Conservation (phyloP, 2,113 vertebrate species). For the Bubalus kerabau region DNA sequence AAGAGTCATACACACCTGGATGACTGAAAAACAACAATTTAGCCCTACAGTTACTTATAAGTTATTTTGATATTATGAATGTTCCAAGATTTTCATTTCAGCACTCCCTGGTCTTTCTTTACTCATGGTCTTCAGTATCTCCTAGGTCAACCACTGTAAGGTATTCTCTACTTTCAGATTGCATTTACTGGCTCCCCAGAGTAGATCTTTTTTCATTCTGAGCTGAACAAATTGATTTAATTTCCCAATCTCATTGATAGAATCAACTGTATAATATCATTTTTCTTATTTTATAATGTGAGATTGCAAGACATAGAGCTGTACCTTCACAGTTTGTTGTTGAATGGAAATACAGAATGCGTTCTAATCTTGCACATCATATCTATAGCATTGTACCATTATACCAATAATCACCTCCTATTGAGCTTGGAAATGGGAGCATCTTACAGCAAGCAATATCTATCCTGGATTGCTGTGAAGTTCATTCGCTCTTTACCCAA, state of each 20-base stretch:
- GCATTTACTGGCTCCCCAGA: background rate
- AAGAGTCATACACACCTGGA: background rate
- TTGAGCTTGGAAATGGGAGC: background rate
- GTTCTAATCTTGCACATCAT: background rate
- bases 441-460: background rate
- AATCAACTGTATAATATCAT: background rate
- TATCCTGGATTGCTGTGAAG: background rate
- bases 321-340: background rate
- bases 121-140: background rate
- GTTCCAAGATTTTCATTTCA: background rate
- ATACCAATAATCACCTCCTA: background rate
- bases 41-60: background rate
- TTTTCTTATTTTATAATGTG: background rate
- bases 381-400: background rate
- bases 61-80: background rate
- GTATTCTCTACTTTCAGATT: background rate
- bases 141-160: background rate
- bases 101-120: background rate
- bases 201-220: background rate
- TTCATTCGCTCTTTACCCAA: slow-evolving; percentile 6
- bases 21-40: background rate
- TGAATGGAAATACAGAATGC: background rate
- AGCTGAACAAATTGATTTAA: background rate
- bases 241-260: background rate
- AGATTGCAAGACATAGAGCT: background rate